phyloP scores from a whole-genome alignment of 2,888 invertebrate species.

The Galeruca laticollis region DNA sequence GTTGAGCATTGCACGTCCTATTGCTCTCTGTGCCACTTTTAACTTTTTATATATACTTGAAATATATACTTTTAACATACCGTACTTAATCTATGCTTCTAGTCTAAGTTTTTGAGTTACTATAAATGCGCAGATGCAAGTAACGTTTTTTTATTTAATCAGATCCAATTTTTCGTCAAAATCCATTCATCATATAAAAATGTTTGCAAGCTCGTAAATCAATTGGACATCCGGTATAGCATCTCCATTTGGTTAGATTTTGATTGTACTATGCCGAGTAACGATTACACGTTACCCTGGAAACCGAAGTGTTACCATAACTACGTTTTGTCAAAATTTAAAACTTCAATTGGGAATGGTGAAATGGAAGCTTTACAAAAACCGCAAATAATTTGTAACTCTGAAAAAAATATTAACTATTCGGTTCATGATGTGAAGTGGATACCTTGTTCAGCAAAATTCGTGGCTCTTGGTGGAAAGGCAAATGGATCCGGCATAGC shows the following conservation, averaged over 20 bases:
- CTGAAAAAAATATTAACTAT: slow-evolving; percentile 85
- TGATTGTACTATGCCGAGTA: neutral
- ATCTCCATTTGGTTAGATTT: neutral
- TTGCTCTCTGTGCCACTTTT: no score
- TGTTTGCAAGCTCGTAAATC: no score
- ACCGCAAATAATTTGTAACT: slow-evolving; percentile 91
- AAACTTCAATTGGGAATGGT: neutral
- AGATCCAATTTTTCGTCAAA: no score
- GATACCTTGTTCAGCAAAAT: slow-evolving; percentile 95
- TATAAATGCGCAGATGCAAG: no score
- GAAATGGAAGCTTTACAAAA: slow-evolving; percentile 76
- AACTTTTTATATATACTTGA: no score
- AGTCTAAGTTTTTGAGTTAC: no score
- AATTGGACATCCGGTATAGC: no score
- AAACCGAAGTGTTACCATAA: neutral
- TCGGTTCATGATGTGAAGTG: slow-evolving; percentile 94
- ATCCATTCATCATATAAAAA: no score
- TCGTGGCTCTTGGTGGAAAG: slow-evolving; percentile 87
- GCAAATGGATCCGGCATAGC: slow-evolving; percentile 88
- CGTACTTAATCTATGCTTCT: no score
- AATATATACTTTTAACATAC: no score
- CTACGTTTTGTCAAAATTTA: neutral
- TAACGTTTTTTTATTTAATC: no score
- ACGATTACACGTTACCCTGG: neutral
- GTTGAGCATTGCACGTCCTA: no score